These are phyloP conservation scores for Acinonyx jubatus DNA, from an alignment of 2,113 vertebrate species.

Conservation along the genomic window DNA sequence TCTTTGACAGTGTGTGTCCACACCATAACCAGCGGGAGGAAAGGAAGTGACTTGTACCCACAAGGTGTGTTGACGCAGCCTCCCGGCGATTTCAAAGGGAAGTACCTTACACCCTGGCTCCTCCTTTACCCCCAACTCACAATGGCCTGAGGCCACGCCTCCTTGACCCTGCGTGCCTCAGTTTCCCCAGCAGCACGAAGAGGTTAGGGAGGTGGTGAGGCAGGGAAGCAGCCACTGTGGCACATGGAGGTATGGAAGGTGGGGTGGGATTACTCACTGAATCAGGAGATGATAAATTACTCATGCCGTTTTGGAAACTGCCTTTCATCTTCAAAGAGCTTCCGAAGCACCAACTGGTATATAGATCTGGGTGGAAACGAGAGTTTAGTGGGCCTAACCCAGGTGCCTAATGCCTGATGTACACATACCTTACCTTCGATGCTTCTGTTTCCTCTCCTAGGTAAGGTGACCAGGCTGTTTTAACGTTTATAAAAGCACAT, in stretches of 20 bases:
- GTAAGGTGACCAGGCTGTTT: conserved; percentile 59
- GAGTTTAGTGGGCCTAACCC: not conserved
- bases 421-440: not conserved
- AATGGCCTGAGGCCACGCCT: not conserved
- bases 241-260: not conserved
- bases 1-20: conserved; percentile 40
- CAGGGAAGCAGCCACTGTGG: not conserved
- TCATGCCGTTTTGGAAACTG: not conserved
- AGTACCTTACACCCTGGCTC: not conserved
- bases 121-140: not conserved
- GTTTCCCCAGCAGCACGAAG: not conserved
- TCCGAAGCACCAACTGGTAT: accelerated
- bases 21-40: conserved; percentile 42
- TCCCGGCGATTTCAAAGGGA: conserved; percentile 31
- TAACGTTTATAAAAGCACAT: conserved; percentile 40
- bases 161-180: not conserved
- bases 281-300: not conserved
- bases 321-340: not conserved
- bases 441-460: not conserved
- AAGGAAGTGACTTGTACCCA: conserved; percentile 43
- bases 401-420: not conserved
- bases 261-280: not conserved
- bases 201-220: not conserved
- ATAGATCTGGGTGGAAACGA: not conserved
- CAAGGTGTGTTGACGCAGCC: conserved; percentile 28